Evolutionary conservation across 2,113 vertebrate species (phyloP), one percentile per base, ranked within the genome.

Genomic region (Eudyptes chrysolophus): DNA sequence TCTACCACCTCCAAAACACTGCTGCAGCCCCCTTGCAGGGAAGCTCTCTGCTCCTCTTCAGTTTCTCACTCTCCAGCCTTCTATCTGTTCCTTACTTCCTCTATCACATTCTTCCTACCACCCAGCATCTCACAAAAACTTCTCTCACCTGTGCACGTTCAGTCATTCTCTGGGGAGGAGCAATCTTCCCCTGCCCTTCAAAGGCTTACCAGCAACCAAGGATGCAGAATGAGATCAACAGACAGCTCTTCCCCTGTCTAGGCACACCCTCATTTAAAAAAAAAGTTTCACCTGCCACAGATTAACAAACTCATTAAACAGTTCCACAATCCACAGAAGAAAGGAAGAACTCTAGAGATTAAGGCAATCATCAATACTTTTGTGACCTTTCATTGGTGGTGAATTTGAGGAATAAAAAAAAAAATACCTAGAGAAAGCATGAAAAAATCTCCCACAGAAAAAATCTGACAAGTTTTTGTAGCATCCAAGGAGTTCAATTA

Each of bases 21-120:
- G 2, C 22, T 29, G 10, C 19, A 88, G 13, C 10, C 19, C 20
- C 13, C 36, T 58, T 30, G 0, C 21, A 83, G 0, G 6, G 1
- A 13, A 58, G 0, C 22, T 13, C 14, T 18, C 11, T 25, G 1
- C 8, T 64, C 6, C 20, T 69, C 36, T 75, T n/a, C 30, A 40
- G 1, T 12, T 71, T 54, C 21, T 64, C 2, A 13, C 11, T 38
- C 42, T 26, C 12, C 11, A 94, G 0, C 8, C 16, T 75, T 29
- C 36, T 16, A 9, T 7, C 9, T 20, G 2, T 34, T 27, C 7
- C 25, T 44, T 6, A 2, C 2, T 2, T 38, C 8, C 36, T 79
- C n/a, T 36, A 0, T 8, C 9, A 19, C 9, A 3, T 29, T 25
- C 27, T 51, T 51, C 3, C 0, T 22, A 36, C 5, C 29, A 61